Base-by-base conservation (phyloP, 2,888 invertebrate genomes). In the Pandemis cinnamomeana region DNA sequence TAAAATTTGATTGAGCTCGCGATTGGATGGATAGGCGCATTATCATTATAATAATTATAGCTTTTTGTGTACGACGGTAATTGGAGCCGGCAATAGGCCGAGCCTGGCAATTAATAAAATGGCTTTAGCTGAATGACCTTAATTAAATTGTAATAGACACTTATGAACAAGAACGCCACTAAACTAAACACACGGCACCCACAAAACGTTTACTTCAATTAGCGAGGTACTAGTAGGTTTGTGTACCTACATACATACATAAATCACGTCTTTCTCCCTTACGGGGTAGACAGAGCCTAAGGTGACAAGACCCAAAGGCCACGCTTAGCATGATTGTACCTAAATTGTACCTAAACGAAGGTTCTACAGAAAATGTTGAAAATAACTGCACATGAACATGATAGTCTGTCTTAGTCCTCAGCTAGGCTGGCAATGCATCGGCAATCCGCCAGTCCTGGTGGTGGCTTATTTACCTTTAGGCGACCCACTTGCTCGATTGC, bases 21-120 rank as follows among this genome's bases (percentile, higher is more conserved):
- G 10, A 46, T 10, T 11, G 11, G 46, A 5, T 5, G 15, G 62
- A 48, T 46, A 20, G 46, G 7, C 64, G 48, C 46, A 27, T 58
- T 58, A 58, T 27, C 58, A 48, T 44, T 46, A 46, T 53, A 13
- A 64, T 58, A 66, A 60, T 41, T 10, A 20, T 63, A 63, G 46
- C 27, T 51, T 55, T 68, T 46, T 53, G n/a, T 46, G 7, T 46
- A 63, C 62, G 36, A 58, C 46, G 10, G n/a, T 51, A 71, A 71
- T 48, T 46, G 46, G 46, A 55, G 4, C 67, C 58, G 44, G 42
- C 61, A 62, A 41, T 46, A 41, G 42, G 51, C 27, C 51, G 20
- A 27, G 67, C 66, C 64, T 44, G 51, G 60, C 27, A 66, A 66
- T 70, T 74, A 74, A 66, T 67, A 15, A 53, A 70, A 74, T 70